These are phyloP conservation scores for Halisarca cf. caerulea DNA, from an alignment of 37 sponge, comb jelly and placozoan species.

Conservation along the genomic window DNA sequence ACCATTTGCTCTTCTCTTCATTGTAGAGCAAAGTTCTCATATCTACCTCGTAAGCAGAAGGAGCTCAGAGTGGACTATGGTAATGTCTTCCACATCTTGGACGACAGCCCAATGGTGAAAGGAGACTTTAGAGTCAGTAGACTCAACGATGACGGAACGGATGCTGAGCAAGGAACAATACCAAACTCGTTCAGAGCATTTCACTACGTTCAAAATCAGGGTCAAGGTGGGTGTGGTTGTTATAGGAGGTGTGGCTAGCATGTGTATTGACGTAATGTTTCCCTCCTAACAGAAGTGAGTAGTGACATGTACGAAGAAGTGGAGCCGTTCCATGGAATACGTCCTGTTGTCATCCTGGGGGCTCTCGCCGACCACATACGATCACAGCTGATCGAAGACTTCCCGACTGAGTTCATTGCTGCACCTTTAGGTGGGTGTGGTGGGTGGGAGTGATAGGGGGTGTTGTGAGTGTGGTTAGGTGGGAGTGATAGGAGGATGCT, in stretches of 20 bases:
- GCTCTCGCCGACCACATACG: conserved; percentile 56
- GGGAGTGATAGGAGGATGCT: no score
- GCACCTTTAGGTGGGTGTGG: conserved; percentile 52
- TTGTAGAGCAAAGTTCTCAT: conserved; percentile 74
- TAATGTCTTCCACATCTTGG: conserved; percentile 77
- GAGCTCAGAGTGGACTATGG: conserved; percentile 58
- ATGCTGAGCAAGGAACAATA: conserved; percentile 68
- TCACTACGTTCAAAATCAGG: conserved; percentile 70
- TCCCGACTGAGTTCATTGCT: conserved; percentile 59
- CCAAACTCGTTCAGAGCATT: conserved; percentile 68
- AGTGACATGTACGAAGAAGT: conserved; percentile 75
- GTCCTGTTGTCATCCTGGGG: conserved; percentile 75
- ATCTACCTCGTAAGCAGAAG: conserved; percentile 63
- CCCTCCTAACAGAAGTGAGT: conserved; percentile 22
- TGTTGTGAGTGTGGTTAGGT: no score
- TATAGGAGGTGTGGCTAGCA: not conserved
- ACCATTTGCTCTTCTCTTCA: no score
- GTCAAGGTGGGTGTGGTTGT: conserved; percentile 46
- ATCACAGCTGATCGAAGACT: conserved; percentile 61
- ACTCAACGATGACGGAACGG: conserved; percentile 69
- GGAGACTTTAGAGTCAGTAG: conserved; percentile 71
- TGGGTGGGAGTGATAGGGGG: no score
- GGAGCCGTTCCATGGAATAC: conserved; percentile 55
- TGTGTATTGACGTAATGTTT: not conserved
- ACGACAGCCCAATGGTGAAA: conserved; percentile 44